Percentiles rank a stretch among this genome's conserved stretches.
These are phyloP conservation scores for Ophiothrix spiculata DNA, from an alignment of 35 echinoderm and acorn worm genomes.

Conservation along the genomic window DNA sequence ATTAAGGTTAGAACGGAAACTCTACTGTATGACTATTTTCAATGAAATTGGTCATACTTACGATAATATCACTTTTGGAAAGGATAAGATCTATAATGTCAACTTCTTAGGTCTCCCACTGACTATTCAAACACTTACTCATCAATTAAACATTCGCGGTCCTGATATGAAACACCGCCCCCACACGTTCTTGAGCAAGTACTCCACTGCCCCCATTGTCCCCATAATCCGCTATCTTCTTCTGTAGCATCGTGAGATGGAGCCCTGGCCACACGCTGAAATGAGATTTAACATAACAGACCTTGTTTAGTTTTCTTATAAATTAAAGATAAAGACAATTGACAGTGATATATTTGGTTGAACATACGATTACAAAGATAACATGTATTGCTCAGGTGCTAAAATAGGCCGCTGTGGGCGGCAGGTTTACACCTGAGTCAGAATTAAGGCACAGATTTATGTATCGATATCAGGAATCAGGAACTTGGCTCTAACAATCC, in stretches of 20 bases:
- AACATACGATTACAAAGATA: not conserved
- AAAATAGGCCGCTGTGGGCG: no score
- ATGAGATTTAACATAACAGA: not conserved
- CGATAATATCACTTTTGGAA: not conserved
- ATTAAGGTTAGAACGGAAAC: not conserved
- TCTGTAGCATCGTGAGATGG: not conserved
- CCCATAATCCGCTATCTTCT: constrained; percentile 32
- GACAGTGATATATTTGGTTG: not conserved
- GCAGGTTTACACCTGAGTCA: no score
- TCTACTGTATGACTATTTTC: not conserved
- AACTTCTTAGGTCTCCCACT: not conserved
- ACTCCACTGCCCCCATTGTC: constrained; percentile 73
- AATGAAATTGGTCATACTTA: not conserved
- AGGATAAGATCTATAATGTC: not conserved
- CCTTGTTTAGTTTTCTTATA: not conserved
- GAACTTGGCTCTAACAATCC: no score
- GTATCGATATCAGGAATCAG: no score
- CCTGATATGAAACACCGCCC: constrained; percentile 81
- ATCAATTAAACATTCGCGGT: constrained; percentile 52
- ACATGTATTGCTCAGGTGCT: not conserved
- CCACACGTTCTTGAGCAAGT: constrained; percentile 75
- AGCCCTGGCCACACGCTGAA: not conserved
- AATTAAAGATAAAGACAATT: not conserved
- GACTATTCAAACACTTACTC: not conserved
- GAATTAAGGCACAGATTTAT: no score